Conservation (phyloP, 2,797 vertebrate species). For the Myripristis murdjan region DNA sequence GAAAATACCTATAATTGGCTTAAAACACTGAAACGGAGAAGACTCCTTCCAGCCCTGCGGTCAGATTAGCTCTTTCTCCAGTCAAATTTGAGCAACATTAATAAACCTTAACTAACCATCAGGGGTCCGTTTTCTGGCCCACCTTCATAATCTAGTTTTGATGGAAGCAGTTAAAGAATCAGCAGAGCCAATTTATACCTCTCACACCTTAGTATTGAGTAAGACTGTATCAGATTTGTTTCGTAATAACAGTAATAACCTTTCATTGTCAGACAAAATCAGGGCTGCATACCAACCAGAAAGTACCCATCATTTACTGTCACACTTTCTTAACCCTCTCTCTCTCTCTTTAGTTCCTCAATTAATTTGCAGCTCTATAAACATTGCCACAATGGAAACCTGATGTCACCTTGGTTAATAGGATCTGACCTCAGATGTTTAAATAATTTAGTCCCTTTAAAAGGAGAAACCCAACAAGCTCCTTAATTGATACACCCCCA, state of each 20-base stretch:
- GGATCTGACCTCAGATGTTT: conserved; percentile 80
- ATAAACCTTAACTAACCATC: conserved; percentile 85
- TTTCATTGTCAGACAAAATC: conserved; percentile 45
- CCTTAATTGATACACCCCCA: conserved; percentile 78
- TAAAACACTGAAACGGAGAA: conserved; percentile 75
- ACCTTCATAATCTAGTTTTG: conserved; percentile 77
- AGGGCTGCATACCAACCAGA: conserved; percentile 8
- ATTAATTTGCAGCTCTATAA: conserved; percentile 67
- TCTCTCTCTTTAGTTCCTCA: conserved; percentile 47
- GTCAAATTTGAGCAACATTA: conserved; percentile 80
- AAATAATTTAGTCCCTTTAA: conserved; percentile 83
- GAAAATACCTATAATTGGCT: conserved; percentile 85
- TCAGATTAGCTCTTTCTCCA: conserved; percentile 72
- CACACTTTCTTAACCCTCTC: conserved; percentile 40
- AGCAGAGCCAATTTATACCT: conserved; percentile 67
- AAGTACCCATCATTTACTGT: conserved; percentile 39
- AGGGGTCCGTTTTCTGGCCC: conserved; percentile 74
- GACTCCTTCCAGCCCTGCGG: conserved; percentile 75
- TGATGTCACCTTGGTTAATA: conserved; percentile 79
- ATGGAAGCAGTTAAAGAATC: conserved; percentile 74
- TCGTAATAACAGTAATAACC: conserved; percentile 40
- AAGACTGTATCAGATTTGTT: conserved; percentile 39
- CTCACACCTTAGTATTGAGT: conserved; percentile 43
- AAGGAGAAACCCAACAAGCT: conserved; percentile 76
- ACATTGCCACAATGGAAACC: conserved; percentile 57